These are phyloP conservation scores for Himalopsyche anomala DNA, from an alignment of 2,888 invertebrate species.

Conservation along the genomic window DNA sequence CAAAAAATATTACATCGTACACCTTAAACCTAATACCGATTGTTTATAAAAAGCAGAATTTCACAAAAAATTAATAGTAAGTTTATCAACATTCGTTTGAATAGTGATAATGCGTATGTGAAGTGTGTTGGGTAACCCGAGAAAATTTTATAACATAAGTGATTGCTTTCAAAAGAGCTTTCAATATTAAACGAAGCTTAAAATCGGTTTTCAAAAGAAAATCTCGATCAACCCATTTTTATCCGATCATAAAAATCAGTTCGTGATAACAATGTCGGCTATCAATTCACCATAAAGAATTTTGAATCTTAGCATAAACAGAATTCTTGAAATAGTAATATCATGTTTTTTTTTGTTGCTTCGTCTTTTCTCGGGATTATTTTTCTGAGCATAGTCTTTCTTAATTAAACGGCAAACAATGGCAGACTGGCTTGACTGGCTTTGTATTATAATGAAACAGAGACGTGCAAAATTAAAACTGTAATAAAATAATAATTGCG, in stretches of 20 bases:
- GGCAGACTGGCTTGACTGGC: neutral
- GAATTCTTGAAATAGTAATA: neutral
- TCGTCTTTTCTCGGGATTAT: neutral
- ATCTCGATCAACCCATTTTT: slow-evolving; percentile 40
- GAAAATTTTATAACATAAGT: slow-evolving; percentile 28
- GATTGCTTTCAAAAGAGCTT: slow-evolving; percentile 27
- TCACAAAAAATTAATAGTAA: no score
- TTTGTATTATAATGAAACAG: neutral
- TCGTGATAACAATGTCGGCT: neutral
- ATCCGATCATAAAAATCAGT: slow-evolving; percentile 34
- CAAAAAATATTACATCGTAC: no score
- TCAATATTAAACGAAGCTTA: slow-evolving; percentile 35
- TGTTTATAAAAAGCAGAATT: no score
- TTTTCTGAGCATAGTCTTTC: slow-evolving; percentile 15
- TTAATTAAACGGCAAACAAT: slow-evolving; percentile 21
- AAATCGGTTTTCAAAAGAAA: slow-evolving; percentile 36
- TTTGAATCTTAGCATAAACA: neutral
- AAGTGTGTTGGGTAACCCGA: neutral
- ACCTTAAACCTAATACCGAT: no score
- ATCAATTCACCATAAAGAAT: neutral
- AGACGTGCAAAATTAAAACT: neutral
- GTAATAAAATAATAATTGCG: neutral
- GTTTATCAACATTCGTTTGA: no score
- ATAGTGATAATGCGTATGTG: no score
- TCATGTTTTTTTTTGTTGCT: neutral